Conservation (phyloP, 2,888 invertebrate species). For the Chorisops tibialis region DNA sequence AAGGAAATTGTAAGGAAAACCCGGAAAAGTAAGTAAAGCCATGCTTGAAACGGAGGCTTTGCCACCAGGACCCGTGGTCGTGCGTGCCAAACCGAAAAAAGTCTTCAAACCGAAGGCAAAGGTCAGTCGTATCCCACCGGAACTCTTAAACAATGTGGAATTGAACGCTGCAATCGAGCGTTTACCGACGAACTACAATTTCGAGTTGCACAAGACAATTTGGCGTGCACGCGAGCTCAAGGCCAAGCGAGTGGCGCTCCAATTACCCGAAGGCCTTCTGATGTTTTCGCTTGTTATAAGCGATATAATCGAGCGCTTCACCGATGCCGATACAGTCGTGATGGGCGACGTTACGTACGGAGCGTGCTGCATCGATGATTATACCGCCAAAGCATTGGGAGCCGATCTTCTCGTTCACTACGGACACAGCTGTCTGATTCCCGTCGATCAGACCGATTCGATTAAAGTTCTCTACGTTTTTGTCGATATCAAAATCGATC, state of each 20-base stretch:
- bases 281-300: constrained; percentile 90
- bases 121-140: constrained; percentile 77
- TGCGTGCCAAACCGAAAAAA: constrained; percentile 77
- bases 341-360: constrained; percentile 99
- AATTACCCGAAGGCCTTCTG: constrained; percentile 94
- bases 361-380: constrained; percentile 98
- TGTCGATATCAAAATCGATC: constrained; percentile 96
- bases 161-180: constrained; percentile 69
- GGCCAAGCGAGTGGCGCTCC: constrained; percentile 86
- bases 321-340: constrained; percentile 86
- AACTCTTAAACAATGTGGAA: constrained; percentile 69
- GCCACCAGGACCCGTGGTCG: constrained; percentile 56
- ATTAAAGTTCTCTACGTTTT: constrained; percentile 95
- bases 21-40: background rate
- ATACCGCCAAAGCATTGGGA: constrained; percentile 83
- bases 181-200: constrained; percentile 93
- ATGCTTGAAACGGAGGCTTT: constrained; percentile 17
- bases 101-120: constrained; percentile 72
- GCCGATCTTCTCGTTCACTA: constrained; percentile 93
- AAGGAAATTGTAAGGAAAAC: too few relatives aligned
- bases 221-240: constrained; percentile 88
- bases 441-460: constrained; percentile 76
- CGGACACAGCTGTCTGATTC: constrained; percentile 95
- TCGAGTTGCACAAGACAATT: constrained; percentile 96
- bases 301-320: constrained; percentile 88